A percentile compares a stretch with the other conserved stretches of the same genome.
Conservation (phyloP, 92 coral and sea anemone species). For the Porites rus region DNA sequence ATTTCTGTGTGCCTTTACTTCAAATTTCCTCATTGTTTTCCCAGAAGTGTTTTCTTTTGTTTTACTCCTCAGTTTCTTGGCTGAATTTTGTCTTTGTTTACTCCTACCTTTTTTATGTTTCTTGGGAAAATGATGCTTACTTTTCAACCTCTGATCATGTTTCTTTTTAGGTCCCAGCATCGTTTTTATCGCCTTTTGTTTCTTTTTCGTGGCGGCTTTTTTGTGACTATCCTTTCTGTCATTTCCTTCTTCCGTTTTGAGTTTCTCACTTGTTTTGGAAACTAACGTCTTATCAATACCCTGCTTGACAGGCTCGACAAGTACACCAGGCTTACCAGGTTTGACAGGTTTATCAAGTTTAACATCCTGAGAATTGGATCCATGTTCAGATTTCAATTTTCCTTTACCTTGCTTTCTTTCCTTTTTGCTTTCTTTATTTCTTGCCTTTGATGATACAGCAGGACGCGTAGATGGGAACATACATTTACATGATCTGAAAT, state of each 20-base stretch:
- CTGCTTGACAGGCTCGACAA: not conserved
- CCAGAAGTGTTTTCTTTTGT: not conserved
- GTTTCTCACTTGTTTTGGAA: not conserved
- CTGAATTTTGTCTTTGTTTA: not conserved
- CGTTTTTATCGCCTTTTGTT: not conserved
- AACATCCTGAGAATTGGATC: not conserved
- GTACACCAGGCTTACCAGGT: not conserved
- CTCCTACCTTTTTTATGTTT: not conserved
- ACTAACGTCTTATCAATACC: not conserved
- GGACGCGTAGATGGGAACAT: slow-evolving; percentile 23
- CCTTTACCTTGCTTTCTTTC: slow-evolving; percentile 20
- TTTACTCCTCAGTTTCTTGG: not conserved
- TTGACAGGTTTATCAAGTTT: not conserved
- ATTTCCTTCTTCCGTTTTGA: not conserved
- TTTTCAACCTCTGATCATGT: not conserved
- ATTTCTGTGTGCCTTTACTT: slow-evolving; percentile 18
- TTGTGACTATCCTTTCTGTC: not conserved
- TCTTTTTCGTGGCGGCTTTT: not conserved
- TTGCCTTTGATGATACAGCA: not conserved
- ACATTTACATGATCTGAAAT: slow-evolving; percentile 74
- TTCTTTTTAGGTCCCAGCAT: not conserved
- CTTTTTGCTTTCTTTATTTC: not conserved
- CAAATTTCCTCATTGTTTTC: not conserved
- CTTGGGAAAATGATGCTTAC: not conserved
- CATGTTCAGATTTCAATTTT: slow-evolving; percentile 12